phyloP scores from a whole-genome alignment of 2,113 vertebrate species.

The Bucco capensis region DNA sequence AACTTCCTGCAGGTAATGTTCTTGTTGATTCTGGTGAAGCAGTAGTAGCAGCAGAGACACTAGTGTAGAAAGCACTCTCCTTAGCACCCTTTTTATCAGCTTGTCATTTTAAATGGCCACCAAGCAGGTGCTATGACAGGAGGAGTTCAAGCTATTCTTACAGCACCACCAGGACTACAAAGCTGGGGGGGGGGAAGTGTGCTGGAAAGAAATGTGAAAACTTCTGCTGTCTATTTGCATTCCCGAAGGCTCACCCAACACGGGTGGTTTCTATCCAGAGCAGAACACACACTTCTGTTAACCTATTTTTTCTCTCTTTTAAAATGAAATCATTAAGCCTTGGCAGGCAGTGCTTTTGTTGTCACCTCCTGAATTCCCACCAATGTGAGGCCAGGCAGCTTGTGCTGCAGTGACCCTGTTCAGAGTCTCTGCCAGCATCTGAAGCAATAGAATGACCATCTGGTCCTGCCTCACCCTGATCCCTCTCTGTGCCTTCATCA shows the following conservation, averaged over 20 bases:
- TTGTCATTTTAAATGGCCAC: conserved; percentile 3
- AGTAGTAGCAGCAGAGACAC: background rate
- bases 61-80: background rate
- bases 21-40: background rate
- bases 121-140: background rate
- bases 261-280: background rate
- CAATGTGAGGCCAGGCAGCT: background rate
- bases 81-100: background rate
- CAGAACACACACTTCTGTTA: background rate
- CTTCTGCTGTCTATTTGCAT: background rate
- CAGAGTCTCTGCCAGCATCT: background rate
- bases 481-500: accelerated
- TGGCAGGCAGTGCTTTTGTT: background rate
- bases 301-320: background rate
- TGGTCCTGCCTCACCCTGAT: background rate
- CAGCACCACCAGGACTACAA: background rate
- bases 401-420: background rate
- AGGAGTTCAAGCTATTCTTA: background rate
- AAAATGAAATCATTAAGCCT: background rate
- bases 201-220: conserved; percentile 10
- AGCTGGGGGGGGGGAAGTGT: background rate
- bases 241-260: background rate
- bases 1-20: background rate
- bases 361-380: background rate
- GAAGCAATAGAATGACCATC: accelerated